Conservation (phyloP, 2,113 vertebrate species). For the Hippocampus abdominalis region DNA sequence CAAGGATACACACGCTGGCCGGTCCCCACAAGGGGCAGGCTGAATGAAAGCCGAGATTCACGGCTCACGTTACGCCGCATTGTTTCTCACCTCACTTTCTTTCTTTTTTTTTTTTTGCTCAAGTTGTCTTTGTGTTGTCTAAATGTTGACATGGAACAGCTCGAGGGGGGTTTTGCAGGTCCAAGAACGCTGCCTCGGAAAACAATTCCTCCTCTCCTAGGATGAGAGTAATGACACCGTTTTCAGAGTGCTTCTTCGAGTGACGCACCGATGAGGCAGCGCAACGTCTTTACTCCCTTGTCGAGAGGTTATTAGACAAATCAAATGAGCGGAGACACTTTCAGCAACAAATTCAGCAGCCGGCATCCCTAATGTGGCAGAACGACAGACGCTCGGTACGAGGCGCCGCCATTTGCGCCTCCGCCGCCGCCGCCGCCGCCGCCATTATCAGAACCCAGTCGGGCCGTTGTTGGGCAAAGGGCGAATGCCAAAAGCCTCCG, state of each 20-base stretch:
- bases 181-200: slow-evolving; percentile 48
- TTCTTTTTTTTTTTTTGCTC: slow-evolving; percentile 67
- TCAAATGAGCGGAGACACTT: slow-evolving; percentile 39
- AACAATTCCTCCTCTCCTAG: slow-evolving; percentile 38
- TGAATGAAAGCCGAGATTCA: slow-evolving; percentile 66
- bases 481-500: slow-evolving; percentile 68
- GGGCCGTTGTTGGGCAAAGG: slow-evolving; percentile 63
- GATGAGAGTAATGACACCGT: slow-evolving; percentile 45
- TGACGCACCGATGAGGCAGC: slow-evolving; percentile 32
- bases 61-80: slow-evolving; percentile 61
- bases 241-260: slow-evolving; percentile 32
- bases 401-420: slow-evolving; percentile 50
- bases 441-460: slow-evolving; percentile 60
- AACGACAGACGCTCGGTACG: slow-evolving; percentile 44
- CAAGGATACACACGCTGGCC: slow-evolving; percentile 72
- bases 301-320: slow-evolving; percentile 50
- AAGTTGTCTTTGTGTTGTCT: slow-evolving; percentile 70
- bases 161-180: slow-evolving; percentile 59
- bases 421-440: slow-evolving; percentile 62
- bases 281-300: slow-evolving; percentile 31
- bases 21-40: slow-evolving; percentile 66
- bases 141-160: slow-evolving; percentile 77
- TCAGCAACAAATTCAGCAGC: slow-evolving; percentile 32
- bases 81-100: slow-evolving; percentile 66
- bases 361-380: slow-evolving; percentile 44